phyloP scores from a whole-genome alignment of 2,113 vertebrate genomes.

The Pelvicachromis taeniatus region DNA sequence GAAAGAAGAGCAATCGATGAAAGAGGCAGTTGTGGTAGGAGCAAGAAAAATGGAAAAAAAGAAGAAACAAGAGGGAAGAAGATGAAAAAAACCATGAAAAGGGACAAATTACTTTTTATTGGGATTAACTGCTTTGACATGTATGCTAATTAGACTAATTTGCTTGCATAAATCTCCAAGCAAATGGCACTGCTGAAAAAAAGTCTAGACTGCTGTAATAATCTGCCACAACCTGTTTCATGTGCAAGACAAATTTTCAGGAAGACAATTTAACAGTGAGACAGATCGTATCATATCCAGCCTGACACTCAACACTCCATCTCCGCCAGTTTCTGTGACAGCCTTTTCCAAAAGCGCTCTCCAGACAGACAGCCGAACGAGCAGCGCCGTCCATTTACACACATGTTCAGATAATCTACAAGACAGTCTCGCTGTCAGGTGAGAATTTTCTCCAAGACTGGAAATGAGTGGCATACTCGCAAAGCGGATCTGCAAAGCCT shows the following conservation, averaged over 20 bases:
- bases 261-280: background rate
- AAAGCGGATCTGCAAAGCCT: background rate
- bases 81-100: background rate
- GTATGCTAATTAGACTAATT: background rate
- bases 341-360: background rate
- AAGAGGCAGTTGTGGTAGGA: rapidly evolving
- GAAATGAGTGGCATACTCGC: background rate
- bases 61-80: background rate
- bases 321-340: background rate
- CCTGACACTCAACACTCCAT: conserved; percentile 4
- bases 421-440: background rate
- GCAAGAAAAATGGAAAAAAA: background rate
- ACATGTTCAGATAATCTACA: background rate
- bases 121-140: background rate
- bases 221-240: background rate
- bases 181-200: background rate
- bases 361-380: background rate
- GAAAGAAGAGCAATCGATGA: background rate
- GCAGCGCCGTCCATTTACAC: background rate
- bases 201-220: background rate
- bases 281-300: background rate
- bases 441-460: background rate
- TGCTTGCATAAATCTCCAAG: background rate
- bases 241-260: background rate
- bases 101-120: background rate